Conservation (phyloP, 2,888 invertebrate species). For the Sepiola atlantica region DNA sequence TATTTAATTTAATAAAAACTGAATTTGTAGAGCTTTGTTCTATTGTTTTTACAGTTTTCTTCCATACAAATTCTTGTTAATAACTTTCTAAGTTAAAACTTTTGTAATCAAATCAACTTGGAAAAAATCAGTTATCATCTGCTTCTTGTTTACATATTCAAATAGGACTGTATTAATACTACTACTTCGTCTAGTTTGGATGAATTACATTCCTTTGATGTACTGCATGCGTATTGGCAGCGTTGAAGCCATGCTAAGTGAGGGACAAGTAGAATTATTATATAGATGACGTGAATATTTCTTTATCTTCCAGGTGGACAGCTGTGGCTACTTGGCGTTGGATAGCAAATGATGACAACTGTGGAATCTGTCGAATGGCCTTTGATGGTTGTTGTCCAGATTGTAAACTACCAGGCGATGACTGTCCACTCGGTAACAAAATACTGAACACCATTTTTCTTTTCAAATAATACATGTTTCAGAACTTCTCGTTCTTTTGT, state of each 20-base stretch:
- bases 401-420: constrained; percentile 97
- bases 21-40: too few relatives aligned
- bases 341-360: constrained; percentile 98
- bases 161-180: neutral
- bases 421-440: constrained; percentile 87
- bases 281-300: neutral
- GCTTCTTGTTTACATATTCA: neutral
- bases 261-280: neutral
- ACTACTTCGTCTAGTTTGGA: neutral
- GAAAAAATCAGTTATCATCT: too few relatives aligned
- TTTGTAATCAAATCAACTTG: neutral
- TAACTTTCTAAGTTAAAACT: neutral
- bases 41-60: too few relatives aligned
- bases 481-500: too few relatives aligned
- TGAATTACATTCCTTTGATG: neutral
- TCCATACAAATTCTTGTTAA: too few relatives aligned
- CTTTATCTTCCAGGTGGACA: constrained; percentile 80
- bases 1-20: too few relatives aligned
- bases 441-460: too few relatives aligned
- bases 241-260: too few relatives aligned
- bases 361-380: constrained; percentile 97
- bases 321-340: constrained; percentile 98
- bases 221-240: too few relatives aligned
- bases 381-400: constrained; percentile 99
- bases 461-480: too few relatives aligned